Evolutionary conservation across 2,888 invertebrate genomes (phyloP).

Genomic region (Nephrotoma guestfalica): DNA sequence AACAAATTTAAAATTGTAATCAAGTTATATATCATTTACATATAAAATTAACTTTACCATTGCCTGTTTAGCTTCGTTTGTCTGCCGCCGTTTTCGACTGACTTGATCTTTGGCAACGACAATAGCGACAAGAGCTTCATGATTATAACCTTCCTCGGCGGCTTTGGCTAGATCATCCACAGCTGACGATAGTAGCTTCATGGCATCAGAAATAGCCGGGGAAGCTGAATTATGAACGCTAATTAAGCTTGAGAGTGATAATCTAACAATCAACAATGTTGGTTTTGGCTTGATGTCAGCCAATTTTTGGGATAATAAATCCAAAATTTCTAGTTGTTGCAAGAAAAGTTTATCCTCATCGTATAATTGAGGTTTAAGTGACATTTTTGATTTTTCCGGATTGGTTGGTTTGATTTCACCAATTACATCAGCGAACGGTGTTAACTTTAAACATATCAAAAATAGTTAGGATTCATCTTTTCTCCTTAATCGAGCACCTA

Average conservation of each 20-base stretch:
- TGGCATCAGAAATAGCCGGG: constrained; percentile 22
- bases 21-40: not conserved
- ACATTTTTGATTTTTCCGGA: constrained; percentile 5
- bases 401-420: constrained; percentile 21
- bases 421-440: constrained; percentile 18
- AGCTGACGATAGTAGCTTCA: constrained; percentile 25
- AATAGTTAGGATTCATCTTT: constrained; percentile 11
- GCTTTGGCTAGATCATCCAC: constrained; percentile 38
- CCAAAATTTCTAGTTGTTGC: constrained; percentile 20
- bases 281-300: constrained; percentile 16
- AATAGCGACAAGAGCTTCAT: constrained; percentile 44
- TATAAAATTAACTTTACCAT: not conserved
- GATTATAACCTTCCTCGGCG: constrained; percentile 41
- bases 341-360: constrained; percentile 26
- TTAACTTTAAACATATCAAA: constrained; percentile 8
- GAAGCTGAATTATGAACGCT: constrained; percentile 27
- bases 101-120: constrained; percentile 27
- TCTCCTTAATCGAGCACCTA: constrained; percentile 15
- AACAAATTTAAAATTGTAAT: constrained; percentile 1
- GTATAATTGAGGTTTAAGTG: constrained; percentile 23
- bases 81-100: constrained; percentile 15
- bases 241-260: constrained; percentile 22
- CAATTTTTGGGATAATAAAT: constrained; percentile 18
- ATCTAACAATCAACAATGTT: constrained; percentile 20
- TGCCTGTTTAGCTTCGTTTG: too few relatives aligned